Percentiles rank a stretch among this genome's conserved stretches.
These are phyloP conservation scores for Rhodophaea formosa DNA, from an alignment of 2,888 invertebrate genomes.

Conservation along the genomic window DNA sequence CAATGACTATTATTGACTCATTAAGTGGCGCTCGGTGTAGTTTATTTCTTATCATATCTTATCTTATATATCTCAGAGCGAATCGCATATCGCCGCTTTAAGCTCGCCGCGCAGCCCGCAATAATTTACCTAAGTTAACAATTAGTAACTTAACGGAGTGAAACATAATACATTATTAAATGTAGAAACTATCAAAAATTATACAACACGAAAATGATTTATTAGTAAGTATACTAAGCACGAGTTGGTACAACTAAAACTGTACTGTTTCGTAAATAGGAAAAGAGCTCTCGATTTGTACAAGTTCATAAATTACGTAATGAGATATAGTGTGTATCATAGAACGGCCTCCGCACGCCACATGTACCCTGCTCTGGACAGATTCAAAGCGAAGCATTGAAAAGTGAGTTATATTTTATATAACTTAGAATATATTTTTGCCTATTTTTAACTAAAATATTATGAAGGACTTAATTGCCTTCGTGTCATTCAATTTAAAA, in stretches of 20 bases:
- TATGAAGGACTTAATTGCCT: background rate
- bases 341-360: slow-evolving; percentile 13
- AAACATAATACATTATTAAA: slow-evolving; percentile 45
- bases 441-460: background rate
- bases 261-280: slow-evolving; percentile 34
- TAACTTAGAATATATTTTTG: background rate
- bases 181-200: slow-evolving; percentile 44
- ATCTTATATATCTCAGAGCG: background rate
- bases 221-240: slow-evolving; percentile 44
- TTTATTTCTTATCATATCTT: background rate
- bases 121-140: slow-evolving; percentile 48
- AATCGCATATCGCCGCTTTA: slow-evolving; percentile 3
- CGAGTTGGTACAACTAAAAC: slow-evolving; percentile 30
- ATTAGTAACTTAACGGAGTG: slow-evolving; percentile 44
- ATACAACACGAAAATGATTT: slow-evolving; percentile 53
- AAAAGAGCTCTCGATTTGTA: slow-evolving; percentile 47
- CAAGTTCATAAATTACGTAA: slow-evolving; percentile 41
- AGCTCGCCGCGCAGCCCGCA: slow-evolving; percentile 19
- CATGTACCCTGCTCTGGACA: background rate
- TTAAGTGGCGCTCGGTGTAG: background rate
- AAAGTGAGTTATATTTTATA: background rate
- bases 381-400: background rate
- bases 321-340: slow-evolving; percentile 40
- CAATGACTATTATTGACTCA: background rate
- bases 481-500: background rate